Evolutionary conservation across 2,888 invertebrate genomes (phyloP).

Genomic region (Rhagonycha lutea): DNA sequence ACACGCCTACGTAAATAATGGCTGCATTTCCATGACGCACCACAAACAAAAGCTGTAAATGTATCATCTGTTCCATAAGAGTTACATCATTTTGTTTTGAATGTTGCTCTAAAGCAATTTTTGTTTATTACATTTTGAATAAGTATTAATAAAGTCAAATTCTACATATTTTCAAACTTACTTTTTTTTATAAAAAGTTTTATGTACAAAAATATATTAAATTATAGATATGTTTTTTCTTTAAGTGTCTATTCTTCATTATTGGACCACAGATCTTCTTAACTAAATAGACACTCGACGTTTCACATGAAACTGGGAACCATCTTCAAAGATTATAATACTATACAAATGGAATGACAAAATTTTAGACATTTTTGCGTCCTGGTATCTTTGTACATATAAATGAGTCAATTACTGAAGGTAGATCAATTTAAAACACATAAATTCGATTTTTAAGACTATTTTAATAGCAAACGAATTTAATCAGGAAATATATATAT

Average conservation of each 20-base stretch:
- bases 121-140: constrained; percentile 46
- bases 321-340: too few relatives aligned
- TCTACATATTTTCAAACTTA: constrained; percentile 54
- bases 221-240: not conserved
- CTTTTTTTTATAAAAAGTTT: constrained; percentile 56
- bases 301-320: not conserved
- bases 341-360: too few relatives aligned
- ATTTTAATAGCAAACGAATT: too few relatives aligned
- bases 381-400: too few relatives aligned
- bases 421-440: too few relatives aligned
- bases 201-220: constrained; percentile 52
- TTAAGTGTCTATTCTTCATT: not conserved
- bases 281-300: not conserved
- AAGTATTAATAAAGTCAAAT: constrained; percentile 52
- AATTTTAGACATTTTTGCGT: too few relatives aligned
- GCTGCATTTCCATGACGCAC: constrained; percentile 42
- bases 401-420: too few relatives aligned
- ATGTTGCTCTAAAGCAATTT: constrained; percentile 32
- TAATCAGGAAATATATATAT: too few relatives aligned
- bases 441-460: too few relatives aligned
- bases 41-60: constrained; percentile 33
- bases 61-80: constrained; percentile 26
- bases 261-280: not conserved
- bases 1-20: constrained; percentile 39
- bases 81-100: constrained; percentile 15